A percentile compares a stretch with the other conserved stretches of the same genome.
Conservation (phyloP, 1,140 invertebrate genomes). For the Drosophila nannoptera region DNA sequence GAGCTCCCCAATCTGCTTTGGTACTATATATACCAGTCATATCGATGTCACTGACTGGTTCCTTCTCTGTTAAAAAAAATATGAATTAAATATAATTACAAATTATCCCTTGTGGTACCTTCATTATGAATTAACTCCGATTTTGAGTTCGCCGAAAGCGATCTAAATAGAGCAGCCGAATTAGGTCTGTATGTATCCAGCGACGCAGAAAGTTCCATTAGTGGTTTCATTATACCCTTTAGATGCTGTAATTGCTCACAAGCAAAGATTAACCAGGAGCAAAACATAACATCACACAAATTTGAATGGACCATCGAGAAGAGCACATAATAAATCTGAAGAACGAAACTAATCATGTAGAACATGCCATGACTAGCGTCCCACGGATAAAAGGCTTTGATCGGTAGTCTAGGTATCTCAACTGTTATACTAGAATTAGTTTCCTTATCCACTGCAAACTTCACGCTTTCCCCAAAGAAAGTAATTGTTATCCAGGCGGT, state of each 20-base stretch:
- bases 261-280: conserved; percentile 89
- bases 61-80: conserved; percentile 78
- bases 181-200: conserved; percentile 89
- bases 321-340: conserved; percentile 88
- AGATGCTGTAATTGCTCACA: conserved; percentile 91
- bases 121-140: conserved; percentile 80
- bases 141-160: conserved; percentile 81
- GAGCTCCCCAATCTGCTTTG: conserved; percentile 87
- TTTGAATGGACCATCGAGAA: conserved; percentile 86
- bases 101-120: conserved; percentile 59
- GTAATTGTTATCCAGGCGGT: conserved; percentile 87
- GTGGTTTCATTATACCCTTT: conserved; percentile 90
- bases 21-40: conserved; percentile 87
- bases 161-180: conserved; percentile 87
- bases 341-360: conserved; percentile 84
- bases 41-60: conserved; percentile 80
- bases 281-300: conserved; percentile 87
- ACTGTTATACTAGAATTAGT: conserved; percentile 86
- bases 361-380: conserved; percentile 84
- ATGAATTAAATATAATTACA: too few relatives aligned
- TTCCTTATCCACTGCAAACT: conserved; percentile 84
- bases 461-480: conserved; percentile 87
- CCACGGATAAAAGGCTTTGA: conserved; percentile 88
- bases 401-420: conserved; percentile 85
- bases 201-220: conserved; percentile 90